phyloP scores from a whole-genome alignment of 2,888 invertebrate genomes.

The Philaethria dido region DNA sequence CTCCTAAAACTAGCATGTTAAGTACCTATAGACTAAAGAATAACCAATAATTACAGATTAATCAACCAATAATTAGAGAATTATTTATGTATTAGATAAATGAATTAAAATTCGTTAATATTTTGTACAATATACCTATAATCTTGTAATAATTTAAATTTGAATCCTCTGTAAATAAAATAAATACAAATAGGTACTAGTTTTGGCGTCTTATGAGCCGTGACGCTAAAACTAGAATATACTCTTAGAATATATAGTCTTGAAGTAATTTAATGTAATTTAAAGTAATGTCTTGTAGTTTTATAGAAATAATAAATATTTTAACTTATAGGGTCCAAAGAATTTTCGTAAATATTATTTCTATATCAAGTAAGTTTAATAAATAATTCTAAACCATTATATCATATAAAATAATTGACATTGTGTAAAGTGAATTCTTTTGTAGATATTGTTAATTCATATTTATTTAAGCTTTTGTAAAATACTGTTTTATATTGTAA shows the following conservation, averaged over 20 bases:
- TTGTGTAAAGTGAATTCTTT: neutral
- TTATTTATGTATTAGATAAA: neutral
- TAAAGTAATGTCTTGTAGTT: neutral
- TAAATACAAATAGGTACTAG: slow-evolving; percentile 48
- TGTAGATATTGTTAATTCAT: neutral
- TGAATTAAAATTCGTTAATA: slow-evolving; percentile 1
- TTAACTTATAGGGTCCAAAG: slow-evolving; percentile 42
- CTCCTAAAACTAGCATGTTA: slow-evolving; percentile 27
- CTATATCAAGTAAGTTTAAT: neutral
- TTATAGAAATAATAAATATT: slow-evolving; percentile 1
- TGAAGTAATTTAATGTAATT: neutral
- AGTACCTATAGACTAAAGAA: slow-evolving; percentile 1
- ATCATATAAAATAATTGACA: neutral
- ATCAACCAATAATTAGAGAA: too few relatives aligned
- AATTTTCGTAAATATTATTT: slow-evolving; percentile 27
- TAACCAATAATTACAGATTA: slow-evolving; percentile 5
- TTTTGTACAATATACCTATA: slow-evolving; percentile 23
- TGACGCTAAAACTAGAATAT: slow-evolving; percentile 65
- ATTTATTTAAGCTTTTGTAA: slow-evolving; percentile 13
- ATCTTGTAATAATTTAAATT: slow-evolving; percentile 9
- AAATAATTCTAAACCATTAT: neutral
- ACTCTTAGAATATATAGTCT: slow-evolving; percentile 1
- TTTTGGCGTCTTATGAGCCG: slow-evolving; percentile 75
- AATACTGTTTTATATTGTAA: slow-evolving; percentile 13
- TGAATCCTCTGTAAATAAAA: slow-evolving; percentile 15